Percentiles rank a stretch among this genome's conserved stretches.
These are phyloP conservation scores for Brachyrhaphis roseni DNA, from an alignment of 2,797 vertebrate species.

Conservation along the genomic window DNA sequence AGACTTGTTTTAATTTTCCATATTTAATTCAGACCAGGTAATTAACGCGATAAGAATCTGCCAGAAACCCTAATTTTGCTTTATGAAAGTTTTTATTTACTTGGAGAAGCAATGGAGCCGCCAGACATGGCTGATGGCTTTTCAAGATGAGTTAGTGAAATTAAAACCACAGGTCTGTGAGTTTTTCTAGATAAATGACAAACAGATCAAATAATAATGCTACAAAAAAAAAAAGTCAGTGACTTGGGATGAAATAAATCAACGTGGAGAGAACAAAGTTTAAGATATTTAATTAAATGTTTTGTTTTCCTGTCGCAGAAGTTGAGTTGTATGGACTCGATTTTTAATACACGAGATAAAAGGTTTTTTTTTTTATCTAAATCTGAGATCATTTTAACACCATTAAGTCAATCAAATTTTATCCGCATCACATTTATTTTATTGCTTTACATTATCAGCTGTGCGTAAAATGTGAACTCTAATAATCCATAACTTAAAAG, in stretches of 20 bases:
- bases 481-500: too few relatives aligned
- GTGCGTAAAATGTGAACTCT: neutral
- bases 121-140: slow-evolving; percentile 24
- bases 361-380: neutral
- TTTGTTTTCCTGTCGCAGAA: neutral
- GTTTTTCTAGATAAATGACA: slow-evolving; percentile 13
- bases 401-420: neutral
- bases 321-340: neutral
- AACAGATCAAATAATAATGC: slow-evolving; percentile 14
- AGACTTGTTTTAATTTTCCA: slow-evolving; percentile 38
- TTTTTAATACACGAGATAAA: neutral
- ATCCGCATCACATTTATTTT: neutral
- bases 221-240: slow-evolving; percentile 1
- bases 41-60: slow-evolving; percentile 65
- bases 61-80: slow-evolving; percentile 43
- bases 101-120: slow-evolving; percentile 27
- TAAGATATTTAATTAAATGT: neutral
- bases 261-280: neutral
- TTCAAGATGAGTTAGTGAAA: slow-evolving; percentile 31
- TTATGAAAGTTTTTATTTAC: slow-evolving; percentile 45
- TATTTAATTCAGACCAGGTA: slow-evolving; percentile 34
- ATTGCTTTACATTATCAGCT: neutral
- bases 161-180: slow-evolving; percentile 36
- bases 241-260: neutral
- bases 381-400: neutral